Evolutionary conservation across 2,888 invertebrate species (phyloP).

Genomic region (Xanthia icteritia): DNA sequence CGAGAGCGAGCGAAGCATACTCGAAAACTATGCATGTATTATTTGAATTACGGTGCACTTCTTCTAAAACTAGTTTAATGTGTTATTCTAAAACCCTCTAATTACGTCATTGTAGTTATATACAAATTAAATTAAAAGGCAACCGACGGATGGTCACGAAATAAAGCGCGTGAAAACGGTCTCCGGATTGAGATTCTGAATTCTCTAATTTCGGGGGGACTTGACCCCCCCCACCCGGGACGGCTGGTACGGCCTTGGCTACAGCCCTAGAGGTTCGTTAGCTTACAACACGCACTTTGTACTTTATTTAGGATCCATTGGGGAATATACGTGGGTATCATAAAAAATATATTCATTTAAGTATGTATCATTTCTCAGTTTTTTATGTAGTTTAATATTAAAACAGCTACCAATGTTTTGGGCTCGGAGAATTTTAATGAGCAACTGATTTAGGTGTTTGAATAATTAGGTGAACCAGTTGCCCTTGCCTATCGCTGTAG

Average conservation of each 20-base stretch:
- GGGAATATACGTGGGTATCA: neutral
- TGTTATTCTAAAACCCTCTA: too few relatives aligned
- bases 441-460: slow-evolving; percentile 31
- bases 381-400: slow-evolving; percentile 1
- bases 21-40: neutral
- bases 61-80: too few relatives aligned
- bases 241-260: neutral
- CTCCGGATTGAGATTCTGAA: neutral
- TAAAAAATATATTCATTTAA: neutral
- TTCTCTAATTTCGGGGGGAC: neutral
- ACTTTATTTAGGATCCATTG: neutral
- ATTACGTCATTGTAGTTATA: neutral
- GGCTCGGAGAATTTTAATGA: slow-evolving; percentile 24
- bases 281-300: neutral
- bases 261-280: neutral
- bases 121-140: neutral
- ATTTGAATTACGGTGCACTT: neutral
- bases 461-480: slow-evolving; percentile 43
- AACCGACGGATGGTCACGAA: neutral
- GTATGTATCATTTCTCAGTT: neutral
- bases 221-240: neutral
- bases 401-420: slow-evolving; percentile 6
- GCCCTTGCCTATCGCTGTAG: slow-evolving; percentile 36
- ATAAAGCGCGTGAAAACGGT: neutral
- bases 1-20: neutral